Evolutionary conservation across 2,113 vertebrate species (phyloP).

Genomic region (Maccullochella peelii): DNA sequence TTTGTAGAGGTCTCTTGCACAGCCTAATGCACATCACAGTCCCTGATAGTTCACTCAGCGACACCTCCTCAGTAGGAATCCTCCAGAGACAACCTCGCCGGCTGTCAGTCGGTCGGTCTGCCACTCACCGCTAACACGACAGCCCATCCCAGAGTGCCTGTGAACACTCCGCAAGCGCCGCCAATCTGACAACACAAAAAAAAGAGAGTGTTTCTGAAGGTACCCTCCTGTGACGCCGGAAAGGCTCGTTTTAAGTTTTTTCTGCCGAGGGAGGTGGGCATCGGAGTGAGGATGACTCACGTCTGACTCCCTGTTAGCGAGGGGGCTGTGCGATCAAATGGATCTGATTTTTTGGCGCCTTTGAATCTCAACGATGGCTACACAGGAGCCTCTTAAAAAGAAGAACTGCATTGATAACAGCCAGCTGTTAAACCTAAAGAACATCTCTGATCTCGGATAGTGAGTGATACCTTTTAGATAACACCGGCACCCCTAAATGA

Average conservation of each 20-base stretch:
- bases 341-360: constrained; percentile 30
- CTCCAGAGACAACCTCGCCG: constrained; percentile 70
- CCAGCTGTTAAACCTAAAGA: constrained; percentile 53
- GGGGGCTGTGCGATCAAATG: constrained; percentile 51
- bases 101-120: constrained; percentile 75
- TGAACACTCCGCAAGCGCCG: constrained; percentile 62
- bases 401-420: constrained; percentile 38
- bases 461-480: constrained; percentile 16
- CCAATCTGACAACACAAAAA: constrained; percentile 58
- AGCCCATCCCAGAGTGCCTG: constrained; percentile 71
- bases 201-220: constrained; percentile 61
- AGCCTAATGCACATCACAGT: constrained; percentile 70
- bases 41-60: constrained; percentile 73
- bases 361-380: constrained; percentile 45
- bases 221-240: constrained; percentile 67
- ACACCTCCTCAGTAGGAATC: constrained; percentile 75
- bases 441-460: constrained; percentile 32
- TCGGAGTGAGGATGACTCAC: constrained; percentile 55
- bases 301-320: constrained; percentile 57
- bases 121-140: constrained; percentile 74
- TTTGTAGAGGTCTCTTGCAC: constrained; percentile 58
- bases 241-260: constrained; percentile 62
- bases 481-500: not conserved
- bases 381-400: constrained; percentile 23
- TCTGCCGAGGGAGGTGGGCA: constrained; percentile 34